Evolutionary conservation across 2,888 invertebrate species (phyloP).

Genomic region (Ephialtes manifestator): DNA sequence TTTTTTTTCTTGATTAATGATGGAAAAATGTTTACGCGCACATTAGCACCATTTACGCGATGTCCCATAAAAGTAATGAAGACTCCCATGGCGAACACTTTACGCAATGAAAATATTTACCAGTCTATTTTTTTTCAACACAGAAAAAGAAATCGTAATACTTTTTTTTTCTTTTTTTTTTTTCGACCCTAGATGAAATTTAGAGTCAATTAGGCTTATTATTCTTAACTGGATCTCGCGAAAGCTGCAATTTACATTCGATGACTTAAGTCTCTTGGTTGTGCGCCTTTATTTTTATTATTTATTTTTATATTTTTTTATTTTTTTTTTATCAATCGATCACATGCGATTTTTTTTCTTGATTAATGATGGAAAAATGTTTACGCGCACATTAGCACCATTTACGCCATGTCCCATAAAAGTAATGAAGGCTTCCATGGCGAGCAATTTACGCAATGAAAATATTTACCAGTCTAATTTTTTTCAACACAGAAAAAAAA

Average conservation of each 20-base stretch:
- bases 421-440: neutral
- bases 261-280: slow-evolving; percentile 7
- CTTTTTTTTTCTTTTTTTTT: too few relatives aligned
- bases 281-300: neutral
- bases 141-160: too few relatives aligned
- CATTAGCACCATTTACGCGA: neutral
- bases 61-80: neutral
- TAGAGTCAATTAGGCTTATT: neutral
- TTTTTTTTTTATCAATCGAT: too few relatives aligned
- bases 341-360: too few relatives aligned
- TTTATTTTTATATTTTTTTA: neutral
- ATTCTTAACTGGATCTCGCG: neutral
- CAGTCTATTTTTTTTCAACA: too few relatives aligned
- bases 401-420: neutral
- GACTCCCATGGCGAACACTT: neutral
- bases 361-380: too few relatives aligned
- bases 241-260: neutral
- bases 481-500: too few relatives aligned
- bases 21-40: too few relatives aligned
- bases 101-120: neutral
- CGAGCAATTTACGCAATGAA: neutral
- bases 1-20: too few relatives aligned
- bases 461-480: neutral
- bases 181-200: too few relatives aligned
- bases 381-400: neutral